These are phyloP conservation scores for Eubasilissa regina DNA, from an alignment of 1,140 invertebrate species.

Conservation along the genomic window DNA sequence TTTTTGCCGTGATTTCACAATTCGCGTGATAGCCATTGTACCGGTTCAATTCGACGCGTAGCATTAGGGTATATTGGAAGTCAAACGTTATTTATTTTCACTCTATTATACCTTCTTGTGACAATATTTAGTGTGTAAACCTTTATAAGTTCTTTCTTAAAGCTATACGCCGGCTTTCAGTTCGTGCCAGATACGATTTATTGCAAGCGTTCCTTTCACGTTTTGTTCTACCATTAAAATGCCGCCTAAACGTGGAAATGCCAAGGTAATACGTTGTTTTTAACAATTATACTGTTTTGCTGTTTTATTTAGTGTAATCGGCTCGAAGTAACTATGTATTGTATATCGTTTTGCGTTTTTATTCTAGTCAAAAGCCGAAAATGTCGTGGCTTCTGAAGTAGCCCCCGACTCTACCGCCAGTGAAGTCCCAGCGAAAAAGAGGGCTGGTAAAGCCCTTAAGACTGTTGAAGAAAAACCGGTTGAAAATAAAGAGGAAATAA, in stretches of 20 bases:
- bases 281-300: background rate
- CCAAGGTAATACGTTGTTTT: constrained; percentile 44
- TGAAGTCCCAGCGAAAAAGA: constrained; percentile 43
- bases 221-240: constrained; percentile 32
- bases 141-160: background rate
- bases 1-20: constrained; percentile 25
- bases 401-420: constrained; percentile 2
- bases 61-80: constrained; percentile 4
- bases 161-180: constrained; percentile 8
- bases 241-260: constrained; percentile 51
- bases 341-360: background rate
- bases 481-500: constrained; percentile 18
- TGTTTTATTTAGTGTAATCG: background rate
- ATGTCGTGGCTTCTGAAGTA: constrained; percentile 33
- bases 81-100: constrained; percentile 11
- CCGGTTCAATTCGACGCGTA: constrained; percentile 15
- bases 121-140: constrained; percentile 9
- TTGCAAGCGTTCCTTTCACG: constrained; percentile 21
- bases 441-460: constrained; percentile 45
- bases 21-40: constrained; percentile 35
- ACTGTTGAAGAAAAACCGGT: constrained; percentile 24
- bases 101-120: background rate
- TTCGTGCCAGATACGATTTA: constrained; percentile 4
- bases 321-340: background rate
- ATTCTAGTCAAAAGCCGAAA: constrained; percentile 32